Base-by-base conservation (phyloP, 2,888 invertebrate species). In the Camptogramma bilineatum region DNA sequence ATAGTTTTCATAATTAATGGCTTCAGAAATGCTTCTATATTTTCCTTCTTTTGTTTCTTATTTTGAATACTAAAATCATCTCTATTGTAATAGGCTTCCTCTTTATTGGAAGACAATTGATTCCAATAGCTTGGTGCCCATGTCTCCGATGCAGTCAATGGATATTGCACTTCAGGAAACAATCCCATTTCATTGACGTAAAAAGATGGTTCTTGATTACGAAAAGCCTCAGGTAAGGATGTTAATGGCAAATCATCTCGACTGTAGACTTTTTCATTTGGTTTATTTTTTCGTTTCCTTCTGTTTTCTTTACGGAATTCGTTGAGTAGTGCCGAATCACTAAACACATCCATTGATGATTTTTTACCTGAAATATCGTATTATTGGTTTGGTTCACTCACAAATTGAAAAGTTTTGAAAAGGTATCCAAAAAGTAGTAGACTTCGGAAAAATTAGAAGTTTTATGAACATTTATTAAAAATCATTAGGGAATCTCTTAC, bases 101-200 rank as follows among this genome's bases (percentile, higher is more conserved):
- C 28, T 34, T 70, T 31, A 34, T 64, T 60, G 17, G 68, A 72
- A 2, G 75, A 66, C 31, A 76, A 63, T 28, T 72, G 70, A 61
- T 81, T 81, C 84, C 86, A 86, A 68, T 81, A 87, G 53, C 77
- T 81, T 1, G 85, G 83, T 17, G 63, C 70, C 90, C 88, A 88
- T 4, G 81, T 81, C 18, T 90, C 90, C 55, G 75, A 76, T 50
- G 78, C 78, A 50, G 75, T 80, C 7, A 86, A 68, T 10, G 91
- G 91, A 74, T 89, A 91, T 68, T 88, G 84, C 1, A 89, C 84
- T 68, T 88, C 87, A 18, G 90, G 90, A 73, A 89, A 91, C 17
- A 68, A 60, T 8, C 70, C 73, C 39, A 74, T 53, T 57, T 79
- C 74, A 21, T 69, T 64, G 16, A 78, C 74, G 46, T 69, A 74